These are phyloP conservation scores for Glandiceps talaboti DNA, from an alignment of 53 echinoderm and acorn worm genomes.

Conservation along the genomic window DNA sequence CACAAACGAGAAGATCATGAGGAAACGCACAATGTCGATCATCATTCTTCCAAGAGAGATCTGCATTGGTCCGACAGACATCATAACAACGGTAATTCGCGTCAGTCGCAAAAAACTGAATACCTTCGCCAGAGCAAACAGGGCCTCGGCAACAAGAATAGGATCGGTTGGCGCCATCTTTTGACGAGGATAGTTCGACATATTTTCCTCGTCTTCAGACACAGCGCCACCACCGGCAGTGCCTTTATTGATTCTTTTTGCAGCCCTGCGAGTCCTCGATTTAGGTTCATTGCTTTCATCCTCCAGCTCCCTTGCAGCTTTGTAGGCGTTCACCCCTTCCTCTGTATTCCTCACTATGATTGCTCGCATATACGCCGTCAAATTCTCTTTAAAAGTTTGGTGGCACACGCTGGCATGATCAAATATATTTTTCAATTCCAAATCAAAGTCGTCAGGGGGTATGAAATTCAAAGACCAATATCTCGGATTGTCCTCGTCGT, in stretches of 20 bases:
- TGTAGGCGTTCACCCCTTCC: background rate
- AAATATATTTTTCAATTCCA: background rate
- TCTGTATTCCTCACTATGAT: background rate
- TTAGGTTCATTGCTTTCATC: background rate
- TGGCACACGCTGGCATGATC: background rate
- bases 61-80: slow-evolving; percentile 98
- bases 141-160: slow-evolving; percentile 73
- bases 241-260: background rate
- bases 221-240: background rate
- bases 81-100: slow-evolving; percentile 83
- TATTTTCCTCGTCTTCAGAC: background rate
- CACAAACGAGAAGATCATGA: slow-evolving; percentile 91
- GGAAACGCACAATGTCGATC: slow-evolving; percentile 94
- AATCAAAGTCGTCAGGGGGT: background rate
- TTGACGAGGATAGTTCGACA: background rate
- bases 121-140: slow-evolving; percentile 95
- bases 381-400: background rate
- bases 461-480: background rate
- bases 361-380: background rate
- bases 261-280: background rate
- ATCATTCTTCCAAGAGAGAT: slow-evolving; percentile 98
- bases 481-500: background rate
- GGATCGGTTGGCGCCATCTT: slow-evolving; percentile 37
- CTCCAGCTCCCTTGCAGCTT: background rate
- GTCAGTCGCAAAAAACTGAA: slow-evolving; percentile 86